Base-by-base conservation (phyloP, 2,113 vertebrate genomes). In the Solea senegalensis region DNA sequence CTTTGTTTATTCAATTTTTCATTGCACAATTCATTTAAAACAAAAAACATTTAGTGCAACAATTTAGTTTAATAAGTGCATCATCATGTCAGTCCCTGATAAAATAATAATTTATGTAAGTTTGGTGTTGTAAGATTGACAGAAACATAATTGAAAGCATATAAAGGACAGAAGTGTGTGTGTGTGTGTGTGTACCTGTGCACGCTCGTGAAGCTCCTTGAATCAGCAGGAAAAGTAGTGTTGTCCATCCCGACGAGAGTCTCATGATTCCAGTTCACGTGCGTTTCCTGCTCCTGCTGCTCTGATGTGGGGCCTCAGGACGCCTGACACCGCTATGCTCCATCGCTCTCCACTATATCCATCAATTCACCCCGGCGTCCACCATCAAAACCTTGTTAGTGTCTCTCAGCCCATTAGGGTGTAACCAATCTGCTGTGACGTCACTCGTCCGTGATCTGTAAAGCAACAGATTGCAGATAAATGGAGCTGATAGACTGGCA, bases 261-360 rank as follows among this genome's bases (percentile, higher is more conserved):
- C 84, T 92, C 92, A 94, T 94, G 56, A 44, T 82, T 72, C 26
- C 43, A 5, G 39, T 71, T 65, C 49, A 67, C 67, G 44, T 72
- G 60, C 45, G 56, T 66, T 39, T 63, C 26, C 61, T 4, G 8
- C 48, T 26, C 45, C 48, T 26, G 74, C 59, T 15, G 50, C 59
- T 84, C 76, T 83, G 86, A 76, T 79, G 69, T 57, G 69, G 59
- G 70, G 75, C 80, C 77, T 71, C 16, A 0, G 59, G 46, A 55
- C n/a, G 50, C 64, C 55, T 46, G 52, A 70, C 70, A 8, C 58
- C 63, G 53, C 34, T 41, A 15, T 59, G 65, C 74, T 76, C 74
- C 76, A 70, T 60, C 11, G 64, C 69, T 66, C 3, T 70, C 80
- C 68, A 11, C 85, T 59, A 28, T 26, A 65, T 76, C 70, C 74